Base-by-base conservation (phyloP, 2,888 invertebrate genomes). In the Volucella inanis region DNA sequence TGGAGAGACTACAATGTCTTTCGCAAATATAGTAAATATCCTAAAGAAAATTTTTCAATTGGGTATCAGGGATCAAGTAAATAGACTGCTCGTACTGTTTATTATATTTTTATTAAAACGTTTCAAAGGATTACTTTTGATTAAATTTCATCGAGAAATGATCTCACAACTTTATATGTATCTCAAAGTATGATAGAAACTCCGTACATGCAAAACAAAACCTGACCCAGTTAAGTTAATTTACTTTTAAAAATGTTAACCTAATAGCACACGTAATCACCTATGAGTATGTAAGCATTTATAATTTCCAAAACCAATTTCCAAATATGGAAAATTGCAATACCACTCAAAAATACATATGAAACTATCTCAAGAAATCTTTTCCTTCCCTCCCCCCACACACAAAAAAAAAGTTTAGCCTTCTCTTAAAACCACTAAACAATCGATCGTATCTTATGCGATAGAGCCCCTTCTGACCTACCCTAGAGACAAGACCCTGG, bases 341-440 rank as follows among this genome's bases (percentile, higher is more conserved):
- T 65, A 41, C 22, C 39, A 57, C 65, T 64, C 74, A 31, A 75
- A 55, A 62, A 38, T 22, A n/a, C n/a, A n/a, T n/a, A 72, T 54
- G 61, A 57, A 65, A 75, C 74, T 75, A 65, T 57, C 47, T 14
- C 57, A 64, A 57, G 47, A 18, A 49, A 57, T 75, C 22, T 70
- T 38, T 59, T 70, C 54, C 62, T 70, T 55, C 75, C 9, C 61
- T 80, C 9, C 61, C 54, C 55, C 76, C 1, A 3, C 3, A 22
- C n/a, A n/a, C n/a, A 3, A 22, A 31, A 31, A 31, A 31, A 31
- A 31, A 77, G 65, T 14, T 47, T 43, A 55, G 77, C 82, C 77
- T 77, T 82, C 82, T 82, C 77, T 82, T 55, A 18, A 77, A 82
- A 76, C 55, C 59, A 76, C 64, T 47, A 18, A 52, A 71, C 70